Conservation (phyloP, 2,888 invertebrate species). For the Xanthia togata region DNA sequence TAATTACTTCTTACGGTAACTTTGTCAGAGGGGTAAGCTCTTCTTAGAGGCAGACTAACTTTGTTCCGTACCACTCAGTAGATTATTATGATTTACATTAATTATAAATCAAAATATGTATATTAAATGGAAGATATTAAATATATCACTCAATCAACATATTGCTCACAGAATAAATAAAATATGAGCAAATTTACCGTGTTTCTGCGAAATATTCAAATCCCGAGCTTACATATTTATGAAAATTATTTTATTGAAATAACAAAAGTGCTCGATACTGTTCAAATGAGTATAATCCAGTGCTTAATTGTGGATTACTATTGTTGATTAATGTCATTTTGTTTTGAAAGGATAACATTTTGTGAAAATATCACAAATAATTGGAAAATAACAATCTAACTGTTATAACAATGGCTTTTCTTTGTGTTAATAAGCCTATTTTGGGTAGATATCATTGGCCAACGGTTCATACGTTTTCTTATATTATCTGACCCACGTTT, state of each 20-base stretch:
- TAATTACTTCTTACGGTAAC: conserved; percentile 15
- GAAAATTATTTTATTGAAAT: conserved; percentile 53
- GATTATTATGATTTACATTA: neutral
- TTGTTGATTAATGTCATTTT: conserved; percentile 59
- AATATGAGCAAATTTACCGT: conserved; percentile 30
- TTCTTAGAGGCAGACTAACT: neutral
- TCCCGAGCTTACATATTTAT: conserved; percentile 57
- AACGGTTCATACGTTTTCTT: neutral
- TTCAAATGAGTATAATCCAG: conserved; percentile 63
- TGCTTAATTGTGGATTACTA: conserved; percentile 66
- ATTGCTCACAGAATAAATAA: conserved; percentile 44
- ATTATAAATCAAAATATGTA: neutral
- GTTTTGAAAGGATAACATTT: conserved; percentile 41
- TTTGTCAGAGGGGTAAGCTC: neutral
- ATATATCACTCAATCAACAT: conserved; percentile 45
- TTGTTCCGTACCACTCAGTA: neutral
- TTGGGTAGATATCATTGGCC: neutral
- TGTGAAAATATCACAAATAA: conserved; percentile 29
- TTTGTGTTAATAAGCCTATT: conserved; percentile 4
- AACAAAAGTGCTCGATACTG: conserved; percentile 58
- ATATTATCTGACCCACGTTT: neutral
- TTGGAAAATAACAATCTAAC: conserved; percentile 26
- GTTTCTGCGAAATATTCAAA: conserved; percentile 49
- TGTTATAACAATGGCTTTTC: neutral
- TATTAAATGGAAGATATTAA: conserved; percentile 25